Conservation (phyloP, 2,888 invertebrate species). For the Amblyteles armatorius region DNA sequence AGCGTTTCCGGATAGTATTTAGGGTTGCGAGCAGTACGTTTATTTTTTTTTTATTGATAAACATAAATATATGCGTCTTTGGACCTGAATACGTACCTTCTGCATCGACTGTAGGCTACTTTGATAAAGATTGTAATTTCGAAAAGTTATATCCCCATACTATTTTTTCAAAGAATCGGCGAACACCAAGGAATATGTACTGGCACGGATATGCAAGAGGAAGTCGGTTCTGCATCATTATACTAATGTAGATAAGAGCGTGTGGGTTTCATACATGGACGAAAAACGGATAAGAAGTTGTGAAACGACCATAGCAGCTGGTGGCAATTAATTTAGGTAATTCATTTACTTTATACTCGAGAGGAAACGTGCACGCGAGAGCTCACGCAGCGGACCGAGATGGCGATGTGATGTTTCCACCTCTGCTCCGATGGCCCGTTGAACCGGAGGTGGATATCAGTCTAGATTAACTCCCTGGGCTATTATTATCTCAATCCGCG, state of each 20-base stretch:
- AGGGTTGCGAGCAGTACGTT: neutral
- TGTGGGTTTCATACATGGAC: neutral
- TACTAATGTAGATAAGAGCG: neutral
- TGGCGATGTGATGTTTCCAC: conserved; percentile 1
- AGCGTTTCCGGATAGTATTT: neutral
- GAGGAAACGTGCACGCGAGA: neutral
- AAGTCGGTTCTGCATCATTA: neutral
- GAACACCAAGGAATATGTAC: neutral
- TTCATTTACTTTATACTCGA: conserved; percentile 5
- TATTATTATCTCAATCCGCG: conserved; percentile 13
- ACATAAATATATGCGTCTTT: neutral
- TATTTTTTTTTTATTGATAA: neutral
- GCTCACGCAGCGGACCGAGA: neutral
- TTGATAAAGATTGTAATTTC: neutral
- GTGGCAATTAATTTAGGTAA: conserved; percentile 3
- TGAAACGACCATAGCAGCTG: neutral
- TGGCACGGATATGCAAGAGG: neutral
- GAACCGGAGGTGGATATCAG: conserved; percentile 11
- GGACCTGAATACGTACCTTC: no score
- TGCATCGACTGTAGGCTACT: no score
- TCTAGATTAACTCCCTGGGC: neutral
- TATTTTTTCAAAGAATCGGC: neutral
- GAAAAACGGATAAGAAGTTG: conserved; percentile 2
- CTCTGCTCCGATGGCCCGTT: neutral
- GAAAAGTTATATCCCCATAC: neutral